Evolutionary conservation across 1,140 invertebrate genomes (phyloP).

Genomic region (Mizuhopecten yessoensis): DNA sequence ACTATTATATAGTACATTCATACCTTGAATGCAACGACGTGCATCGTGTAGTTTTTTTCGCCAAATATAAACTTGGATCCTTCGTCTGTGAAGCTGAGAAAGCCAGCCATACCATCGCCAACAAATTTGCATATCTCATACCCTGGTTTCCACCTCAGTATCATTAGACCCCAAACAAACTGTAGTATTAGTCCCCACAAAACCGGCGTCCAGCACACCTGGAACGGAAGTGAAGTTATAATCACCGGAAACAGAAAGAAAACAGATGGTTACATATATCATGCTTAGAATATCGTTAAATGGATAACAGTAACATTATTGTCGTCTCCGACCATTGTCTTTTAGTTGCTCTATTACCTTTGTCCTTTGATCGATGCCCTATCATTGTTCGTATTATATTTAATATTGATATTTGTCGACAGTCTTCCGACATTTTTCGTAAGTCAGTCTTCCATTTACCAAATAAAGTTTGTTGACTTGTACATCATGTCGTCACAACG

Average conservation of each 20-base stretch:
- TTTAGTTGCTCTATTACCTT: no score
- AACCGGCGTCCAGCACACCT: constrained; percentile 81
- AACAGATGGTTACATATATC: not conserved
- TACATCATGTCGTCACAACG: no score
- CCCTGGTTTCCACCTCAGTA: constrained; percentile 93
- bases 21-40: constrained; percentile 81
- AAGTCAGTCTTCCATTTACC: no score
- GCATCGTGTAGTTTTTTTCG: constrained; percentile 79
- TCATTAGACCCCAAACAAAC: constrained; percentile 92
- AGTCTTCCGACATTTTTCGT: no score
- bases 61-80: constrained; percentile 95
- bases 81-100: constrained; percentile 90
- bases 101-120: constrained; percentile 88
- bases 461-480: no score
- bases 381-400: no score
- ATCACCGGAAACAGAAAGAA: not conserved
- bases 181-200: constrained; percentile 91
- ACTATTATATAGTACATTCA: not conserved
- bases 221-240: not conserved
- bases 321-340: no score
- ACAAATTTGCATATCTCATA: constrained; percentile 90
- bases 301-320: no score
- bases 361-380: no score
- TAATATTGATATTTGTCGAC: no score
- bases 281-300: no score